These are phyloP conservation scores for Styela plicata DNA, from an alignment of 23 tunicate species.

Conservation along the genomic window DNA sequence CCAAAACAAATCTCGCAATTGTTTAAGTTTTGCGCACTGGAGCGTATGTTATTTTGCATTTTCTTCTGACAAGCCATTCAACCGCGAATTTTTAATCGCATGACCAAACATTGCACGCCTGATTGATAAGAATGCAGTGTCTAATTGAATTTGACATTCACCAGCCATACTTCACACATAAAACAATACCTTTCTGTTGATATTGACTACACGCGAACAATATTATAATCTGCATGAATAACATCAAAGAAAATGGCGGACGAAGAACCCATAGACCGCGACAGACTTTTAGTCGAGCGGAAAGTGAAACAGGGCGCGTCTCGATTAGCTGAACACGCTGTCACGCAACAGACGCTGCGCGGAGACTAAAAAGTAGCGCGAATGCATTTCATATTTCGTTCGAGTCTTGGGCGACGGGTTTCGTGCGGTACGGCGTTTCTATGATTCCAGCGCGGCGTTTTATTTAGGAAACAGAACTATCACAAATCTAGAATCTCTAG, in stretches of 20 bases:
- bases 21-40: conserved; percentile 60
- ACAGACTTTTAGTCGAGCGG: conserved; percentile 22
- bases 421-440: too few relatives aligned
- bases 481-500: too few relatives aligned
- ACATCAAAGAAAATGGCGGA: conserved; percentile 8
- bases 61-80: conserved; percentile 9
- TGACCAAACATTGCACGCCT: conserved; percentile 24
- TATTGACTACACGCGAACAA: too few relatives aligned
- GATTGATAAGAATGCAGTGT: neutral
- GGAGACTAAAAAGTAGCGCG: conserved; percentile 25
- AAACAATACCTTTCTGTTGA: too few relatives aligned
- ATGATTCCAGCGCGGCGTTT: too few relatives aligned
- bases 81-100: conserved; percentile 39
- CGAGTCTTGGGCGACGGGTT: too few relatives aligned
- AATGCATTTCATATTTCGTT: conserved; percentile 11
- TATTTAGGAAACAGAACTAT: too few relatives aligned
- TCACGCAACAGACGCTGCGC: conserved; percentile 25
- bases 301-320: conserved; percentile 43
- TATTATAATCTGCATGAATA: too few relatives aligned
- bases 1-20: conserved; percentile 37
- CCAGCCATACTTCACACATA: too few relatives aligned
- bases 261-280: neutral
- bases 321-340: conserved; percentile 30
- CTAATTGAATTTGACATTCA: too few relatives aligned
- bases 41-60: conserved; percentile 20